These are phyloP conservation scores for Venturia canescens DNA, from an alignment of 1,140 invertebrate species.

Conservation along the genomic window DNA sequence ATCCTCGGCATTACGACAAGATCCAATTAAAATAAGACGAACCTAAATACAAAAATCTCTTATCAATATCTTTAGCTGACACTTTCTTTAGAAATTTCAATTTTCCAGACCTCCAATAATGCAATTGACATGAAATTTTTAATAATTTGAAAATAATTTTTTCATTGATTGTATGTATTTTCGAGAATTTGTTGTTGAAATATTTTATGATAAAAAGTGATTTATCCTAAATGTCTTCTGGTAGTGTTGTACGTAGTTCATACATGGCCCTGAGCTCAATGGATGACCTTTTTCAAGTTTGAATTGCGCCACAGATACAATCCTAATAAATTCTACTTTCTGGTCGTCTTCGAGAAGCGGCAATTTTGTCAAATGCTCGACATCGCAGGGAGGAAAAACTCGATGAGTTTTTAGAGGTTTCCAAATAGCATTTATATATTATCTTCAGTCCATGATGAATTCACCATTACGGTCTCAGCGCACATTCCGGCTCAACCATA, in stretches of 20 bases:
- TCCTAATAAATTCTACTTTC: constrained; percentile 80
- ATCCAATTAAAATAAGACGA: constrained; percentile 90
- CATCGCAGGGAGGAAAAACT: constrained; percentile 98
- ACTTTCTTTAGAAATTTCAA: not conserved
- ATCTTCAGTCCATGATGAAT: constrained; percentile 97
- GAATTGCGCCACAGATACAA: constrained; percentile 97
- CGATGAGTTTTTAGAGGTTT: constrained; percentile 84
- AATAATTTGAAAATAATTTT: not conserved
- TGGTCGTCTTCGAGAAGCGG: constrained; percentile 79
- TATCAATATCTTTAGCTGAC: not conserved
- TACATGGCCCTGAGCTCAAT: constrained; percentile 90
- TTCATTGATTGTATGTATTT: not conserved
- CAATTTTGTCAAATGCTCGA: constrained; percentile 85
- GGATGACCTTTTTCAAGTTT: constrained; percentile 98
- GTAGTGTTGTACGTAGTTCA: constrained; percentile 85
- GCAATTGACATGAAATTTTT: too few relatives aligned
- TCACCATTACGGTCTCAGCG: constrained; percentile 94
- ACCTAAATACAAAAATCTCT: constrained; percentile 73
- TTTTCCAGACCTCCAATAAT: not conserved
- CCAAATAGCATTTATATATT: constrained; percentile 95
- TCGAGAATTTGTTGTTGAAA: not conserved
- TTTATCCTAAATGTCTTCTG: constrained; percentile 83
- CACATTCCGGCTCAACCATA: constrained; percentile 91
- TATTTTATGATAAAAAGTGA: not conserved
- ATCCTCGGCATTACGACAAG: constrained; percentile 93